Base-by-base conservation (phyloP, 2,888 invertebrate genomes). In the Parnassius apollo region DNA sequence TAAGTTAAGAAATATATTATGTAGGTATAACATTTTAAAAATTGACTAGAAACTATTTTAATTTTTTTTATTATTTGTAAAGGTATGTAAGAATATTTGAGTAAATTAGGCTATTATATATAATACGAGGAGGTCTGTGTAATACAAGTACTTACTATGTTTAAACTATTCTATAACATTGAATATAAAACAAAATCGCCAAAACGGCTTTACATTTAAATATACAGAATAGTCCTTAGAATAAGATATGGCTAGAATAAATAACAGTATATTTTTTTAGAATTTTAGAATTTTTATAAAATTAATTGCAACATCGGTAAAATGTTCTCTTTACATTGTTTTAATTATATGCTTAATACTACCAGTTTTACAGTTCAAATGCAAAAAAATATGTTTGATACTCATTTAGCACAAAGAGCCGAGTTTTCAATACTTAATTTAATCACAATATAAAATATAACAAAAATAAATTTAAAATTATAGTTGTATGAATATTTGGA, bases 201-300 rank as follows among this genome's bases (percentile, higher is more conserved):
- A 61, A 61, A 35, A 61, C 50, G 60, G 55, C 60, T 10, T n/a
- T 7, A 61, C 18, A 48, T 55, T n/a, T 42, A 2, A 10, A 18
- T 13, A 42, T 1, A 18, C 2, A 8, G 10, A 12, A 55, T 25
- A 60, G 50, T 56, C 51, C 48, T 50, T 11, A 2, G 9, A 13
- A n/a, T 61, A 54, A 49, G 56, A 61, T 61, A 56, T 61, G 61
- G 55, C 51, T 35, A 12, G 44, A 25, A 44, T 45, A 42, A 12
- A 45, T 48, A 18, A 48, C 44, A n/a, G 25, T 45, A 22, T 54
- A 46, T 44, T 12, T 22, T 50, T 58, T 42, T 9, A 12, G 25
- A 13, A 53, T 11, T 13, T n/a, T 2, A 2, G 35, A 56, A 46
- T 18, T 25, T 25, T 22, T 22, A 13, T 25, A 18, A 53, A 42